Evolutionary conservation across 2,888 invertebrate genomes (phyloP), one percentile per base, ranked within the genome.

Genomic region (Drosophila suboccidentalis): DNA sequence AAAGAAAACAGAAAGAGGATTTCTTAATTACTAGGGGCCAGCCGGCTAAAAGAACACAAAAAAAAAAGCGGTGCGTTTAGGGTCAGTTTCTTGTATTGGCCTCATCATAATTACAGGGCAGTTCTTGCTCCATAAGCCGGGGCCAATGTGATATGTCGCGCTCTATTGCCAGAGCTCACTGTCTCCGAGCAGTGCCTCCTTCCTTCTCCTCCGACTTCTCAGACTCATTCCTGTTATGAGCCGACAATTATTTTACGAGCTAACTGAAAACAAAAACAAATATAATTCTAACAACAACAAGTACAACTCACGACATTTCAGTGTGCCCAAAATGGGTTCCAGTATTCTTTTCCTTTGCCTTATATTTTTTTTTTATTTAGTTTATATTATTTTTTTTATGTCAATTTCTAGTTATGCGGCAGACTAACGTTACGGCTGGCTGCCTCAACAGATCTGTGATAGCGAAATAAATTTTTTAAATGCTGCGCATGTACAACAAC

Each of bases 171-270:
- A 68, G 66, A 66, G 71, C 71, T 71, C 47, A 61, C 65, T 75
- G 65, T 62, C 75, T 69, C 75, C 58, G 62, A 51, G 19, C 54
- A 22, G 47, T 43, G 19, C 10, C 46, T 32, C 34, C 43, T 41
- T 17, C 15, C 5, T 13, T 60, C 13, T 11, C 13, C 22, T 22
- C 22, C 22, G 3, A 4, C 22, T 17, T 3, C 11, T 29, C 39
- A 38, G 50, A 59, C 49, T 58, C 67, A 57, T 67, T 62, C 36
- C 67, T 75, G 69, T 68, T 77, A 66, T 71, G 78, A 78, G 59
- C 76, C 76, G 60, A 76, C 82, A 84, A 88, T 88, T 87, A 87
- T 88, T 87, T 88, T 82, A 86, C 87, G 83, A 86, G 71, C 83
- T 68, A 86, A 80, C 83, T 78, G 69, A 75, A 69, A 78, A 26